Base-by-base conservation (phyloP, 2,888 invertebrate genomes). In the Neria commutata region DNA sequence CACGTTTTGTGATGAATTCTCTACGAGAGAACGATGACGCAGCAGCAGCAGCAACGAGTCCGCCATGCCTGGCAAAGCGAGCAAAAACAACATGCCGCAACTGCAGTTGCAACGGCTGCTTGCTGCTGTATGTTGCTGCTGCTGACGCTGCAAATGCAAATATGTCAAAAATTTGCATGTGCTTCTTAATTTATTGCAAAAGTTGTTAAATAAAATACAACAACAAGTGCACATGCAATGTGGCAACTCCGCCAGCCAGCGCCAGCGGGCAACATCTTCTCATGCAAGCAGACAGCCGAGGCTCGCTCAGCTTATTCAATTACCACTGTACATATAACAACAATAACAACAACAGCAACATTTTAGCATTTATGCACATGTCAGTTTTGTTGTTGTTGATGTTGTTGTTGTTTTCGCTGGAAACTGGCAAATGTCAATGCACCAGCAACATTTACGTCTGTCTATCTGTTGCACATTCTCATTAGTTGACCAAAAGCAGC, bases 121-220 rank as follows among this genome's bases (percentile, higher is more conserved):
- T 21, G 34, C 23, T 25, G n/a, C 56, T 24, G 25, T 46, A 24
- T 19, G 51, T 25, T 3, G 29, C 10, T 53, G 50, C 50, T 57
- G 54, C 50, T 58, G 60, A 57, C 56, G 61, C 57, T 63, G 67
- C 63, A 65, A 65, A 67, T 67, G 63, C 67, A 67, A 54, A 58
- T 62, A 62, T 67, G 63, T 65, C 65, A 64, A 64, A 67, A 62
- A 67, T 67, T 65, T 67, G 63, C 63, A 65, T 64, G 58, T 62
- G 63, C 62, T 61, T 62, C 65, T 67, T 67, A 65, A 67, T 67
- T 67, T 67, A 67, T 65, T 63, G 65, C 61, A 64, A 64, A 60
- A 62, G 59, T 64, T 62, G 61, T 64, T 64, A 61, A 64, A 64
- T 64, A 62, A 61, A 60, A 64, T 60, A 60, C 56, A 56, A 60